Base-by-base conservation (phyloP, 2,888 invertebrate species). In the Polydrusus tereticollis region DNA sequence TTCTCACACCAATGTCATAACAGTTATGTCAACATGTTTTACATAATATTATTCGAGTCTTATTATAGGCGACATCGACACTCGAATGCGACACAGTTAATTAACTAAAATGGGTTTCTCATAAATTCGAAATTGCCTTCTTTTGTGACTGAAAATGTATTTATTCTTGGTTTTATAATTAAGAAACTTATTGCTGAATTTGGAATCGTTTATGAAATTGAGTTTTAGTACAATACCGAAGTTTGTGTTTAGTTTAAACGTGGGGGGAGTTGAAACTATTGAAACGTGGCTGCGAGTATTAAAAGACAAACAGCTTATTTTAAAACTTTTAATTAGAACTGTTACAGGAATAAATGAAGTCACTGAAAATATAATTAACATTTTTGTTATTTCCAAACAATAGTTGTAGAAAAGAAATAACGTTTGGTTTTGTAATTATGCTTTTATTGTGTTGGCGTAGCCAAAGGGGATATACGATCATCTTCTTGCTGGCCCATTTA, bases 91-190 rank as follows among this genome's bases (percentile, higher is more conserved):
- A 58, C 71, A 66, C 66, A 71, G 71, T 71, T 71, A 71, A 71
- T 71, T 71, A 71, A 71, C 71, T 18, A 50, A 38, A 60, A 59
- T 66, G 20, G 60, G 66, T 55, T 59, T 60, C 21, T 60, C 65
- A 33, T 43, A 71, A 71, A 71, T 71, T 70, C 36, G 41, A 67
- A 67, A 72, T 72, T 67, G 72, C 38, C 72, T 72, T 57, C 72
- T 72, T 72, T 72, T 67, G 67, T 67, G 52, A 57, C 45, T 21
- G 16, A 63, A 72, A 67, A 62, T 67, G 38, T 67, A 71, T 72
- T 72, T 63, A 72, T 72, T 67, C 62, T 55, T 29, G 55, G 41
- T 62, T 26, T 71, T 66, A 66, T 63, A 72, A 72, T 72, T 52
- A 66, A 60, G 71, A 71, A 71, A 71, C 71, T 71, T 71, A 71